Percentiles rank a stretch among this genome's conserved stretches.
These are phyloP conservation scores for Vombatus ursinus DNA, from an alignment of 2,113 vertebrate species.

Conservation along the genomic window DNA sequence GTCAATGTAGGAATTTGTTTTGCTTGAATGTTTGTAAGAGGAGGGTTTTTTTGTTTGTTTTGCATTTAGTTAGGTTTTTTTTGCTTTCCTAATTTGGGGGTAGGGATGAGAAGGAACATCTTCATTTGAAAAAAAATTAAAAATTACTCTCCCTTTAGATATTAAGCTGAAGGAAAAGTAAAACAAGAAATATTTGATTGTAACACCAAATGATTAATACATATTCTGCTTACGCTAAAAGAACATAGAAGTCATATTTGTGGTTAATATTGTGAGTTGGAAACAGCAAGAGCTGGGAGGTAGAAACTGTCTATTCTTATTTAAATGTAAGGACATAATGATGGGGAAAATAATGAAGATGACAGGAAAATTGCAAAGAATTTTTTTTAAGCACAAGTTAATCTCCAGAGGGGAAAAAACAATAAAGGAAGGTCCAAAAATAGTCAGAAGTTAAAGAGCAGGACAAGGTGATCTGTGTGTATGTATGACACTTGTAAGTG, in stretches of 20 bases:
- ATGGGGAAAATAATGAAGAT: not conserved
- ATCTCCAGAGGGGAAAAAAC: not conserved
- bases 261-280: not conserved
- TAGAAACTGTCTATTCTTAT: not conserved
- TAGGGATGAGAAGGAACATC: not conserved
- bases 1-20: not conserved
- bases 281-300: not conserved
- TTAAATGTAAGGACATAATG: not conserved
- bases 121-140: not conserved
- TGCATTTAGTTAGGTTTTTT: no score
- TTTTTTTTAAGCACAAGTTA: not conserved
- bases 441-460: not conserved
- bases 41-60: not conserved
- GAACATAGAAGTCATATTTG: not conserved
- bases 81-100: not conserved
- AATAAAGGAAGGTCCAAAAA: not conserved
- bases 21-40: not conserved
- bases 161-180: not conserved
- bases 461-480: not conserved
- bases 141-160: not conserved
- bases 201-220: not conserved
- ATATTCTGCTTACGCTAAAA: not conserved
- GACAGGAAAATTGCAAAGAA: not conserved
- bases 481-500: not conserved
- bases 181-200: not conserved